phyloP scores from a whole-genome alignment of 2,113 vertebrate genomes.

The Misgurnus anguillicaudatus region DNA sequence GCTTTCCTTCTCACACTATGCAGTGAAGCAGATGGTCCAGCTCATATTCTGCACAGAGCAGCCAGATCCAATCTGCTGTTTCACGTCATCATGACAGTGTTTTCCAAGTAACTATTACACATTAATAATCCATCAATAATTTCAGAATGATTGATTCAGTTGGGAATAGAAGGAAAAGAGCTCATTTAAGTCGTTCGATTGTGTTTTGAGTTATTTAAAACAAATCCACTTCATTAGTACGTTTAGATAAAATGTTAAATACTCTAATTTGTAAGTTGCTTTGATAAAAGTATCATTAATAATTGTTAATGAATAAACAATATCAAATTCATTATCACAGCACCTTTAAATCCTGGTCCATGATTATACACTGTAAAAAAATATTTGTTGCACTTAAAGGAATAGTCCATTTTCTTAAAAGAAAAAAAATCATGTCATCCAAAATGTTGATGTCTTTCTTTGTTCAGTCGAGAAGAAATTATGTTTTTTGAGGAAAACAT shows the following conservation, averaged over 20 bases:
- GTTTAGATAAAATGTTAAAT: too few relatives aligned
- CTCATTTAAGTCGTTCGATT: not conserved
- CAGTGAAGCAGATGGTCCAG: slow-evolving; percentile 41
- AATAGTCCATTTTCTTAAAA: too few relatives aligned
- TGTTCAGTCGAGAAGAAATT: too few relatives aligned
- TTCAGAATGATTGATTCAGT: slow-evolving; percentile 32
- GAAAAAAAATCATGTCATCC: too few relatives aligned
- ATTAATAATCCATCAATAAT: slow-evolving; percentile 22
- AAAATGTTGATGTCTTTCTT: too few relatives aligned
- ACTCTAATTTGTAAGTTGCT: too few relatives aligned
- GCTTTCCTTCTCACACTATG: slow-evolving; percentile 10
- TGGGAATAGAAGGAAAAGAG: not conserved
- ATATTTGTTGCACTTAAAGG: too few relatives aligned
- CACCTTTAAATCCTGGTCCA: too few relatives aligned
- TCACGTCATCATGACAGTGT: slow-evolving; percentile 33
- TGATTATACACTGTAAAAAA: too few relatives aligned
- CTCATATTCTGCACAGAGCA: slow-evolving; percentile 47
- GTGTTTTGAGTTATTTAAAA: not conserved
- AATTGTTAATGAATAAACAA: slow-evolving; percentile 20
- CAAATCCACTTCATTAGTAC: not conserved
- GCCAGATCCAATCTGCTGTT: slow-evolving; percentile 40
- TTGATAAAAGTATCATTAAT: too few relatives aligned
- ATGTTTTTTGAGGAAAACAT: too few relatives aligned
- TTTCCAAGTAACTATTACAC: slow-evolving; percentile 20
- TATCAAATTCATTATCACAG: slow-evolving; percentile 47